Evolutionary conservation across 2,888 invertebrate genomes (phyloP).

Genomic region (Temnothorax ravouxi): DNA sequence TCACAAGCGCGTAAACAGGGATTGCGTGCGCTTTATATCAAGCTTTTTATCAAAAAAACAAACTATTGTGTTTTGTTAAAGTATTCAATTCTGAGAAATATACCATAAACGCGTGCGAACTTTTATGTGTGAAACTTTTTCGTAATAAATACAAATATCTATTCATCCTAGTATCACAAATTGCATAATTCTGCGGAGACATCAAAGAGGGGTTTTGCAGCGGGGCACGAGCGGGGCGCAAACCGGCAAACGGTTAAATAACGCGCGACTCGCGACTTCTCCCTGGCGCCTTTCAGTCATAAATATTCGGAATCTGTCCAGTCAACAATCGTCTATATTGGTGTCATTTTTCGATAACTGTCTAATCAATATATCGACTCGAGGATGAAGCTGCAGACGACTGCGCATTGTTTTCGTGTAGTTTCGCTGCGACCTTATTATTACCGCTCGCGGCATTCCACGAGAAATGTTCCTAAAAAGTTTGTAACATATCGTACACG

Average conservation of each 20-base stretch:
- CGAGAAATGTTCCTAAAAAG: conserved; percentile 85
- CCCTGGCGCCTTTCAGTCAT: conserved; percentile 81
- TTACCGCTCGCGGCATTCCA: conserved; percentile 81
- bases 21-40: background rate
- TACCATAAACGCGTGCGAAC: background rate
- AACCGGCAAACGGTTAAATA: conserved; percentile 41
- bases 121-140: background rate
- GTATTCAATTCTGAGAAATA: conserved; percentile 5
- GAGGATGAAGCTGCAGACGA: conserved; percentile 80
- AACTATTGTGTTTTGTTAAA: background rate
- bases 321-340: conserved; percentile 85
- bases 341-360: conserved; percentile 86
- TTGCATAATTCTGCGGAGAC: background rate
- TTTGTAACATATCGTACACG: conserved; percentile 85
- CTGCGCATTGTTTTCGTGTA: conserved; percentile 80
- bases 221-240: background rate
- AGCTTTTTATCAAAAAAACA: background rate
- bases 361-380: conserved; percentile 84
- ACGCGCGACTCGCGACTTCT: conserved; percentile 35
- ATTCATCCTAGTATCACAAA: background rate
- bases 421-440: conserved; percentile 80
- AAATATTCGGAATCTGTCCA: conserved; percentile 83
- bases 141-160: conserved; percentile 5
- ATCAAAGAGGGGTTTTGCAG: background rate
- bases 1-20: background rate